A percentile compares a stretch with the other conserved stretches of the same genome.
These are phyloP conservation scores for Plagodis dolabraria DNA, from an alignment of 2,888 invertebrate species.

Conservation along the genomic window DNA sequence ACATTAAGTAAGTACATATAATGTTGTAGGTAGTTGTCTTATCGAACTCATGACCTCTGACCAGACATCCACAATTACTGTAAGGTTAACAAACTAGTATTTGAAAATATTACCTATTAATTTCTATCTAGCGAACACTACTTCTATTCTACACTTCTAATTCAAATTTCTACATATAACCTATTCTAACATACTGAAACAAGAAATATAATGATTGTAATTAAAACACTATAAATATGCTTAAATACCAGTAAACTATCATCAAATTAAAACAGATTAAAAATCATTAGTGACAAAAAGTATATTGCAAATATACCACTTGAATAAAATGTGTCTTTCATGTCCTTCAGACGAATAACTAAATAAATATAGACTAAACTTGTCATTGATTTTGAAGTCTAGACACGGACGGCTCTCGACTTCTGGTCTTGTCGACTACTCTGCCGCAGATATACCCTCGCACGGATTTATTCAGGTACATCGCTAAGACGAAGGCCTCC, in stretches of 20 bases:
- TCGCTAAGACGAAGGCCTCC: slow-evolving; percentile 85
- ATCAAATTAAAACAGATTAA: too few species aligned
- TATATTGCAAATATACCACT: too few species aligned
- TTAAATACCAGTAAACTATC: too few species aligned
- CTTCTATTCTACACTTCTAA: neutral
- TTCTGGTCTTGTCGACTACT: too few species aligned
- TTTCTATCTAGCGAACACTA: slow-evolving; percentile 26
- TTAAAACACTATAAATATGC: too few species aligned
- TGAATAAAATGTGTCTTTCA: too few species aligned
- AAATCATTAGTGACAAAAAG: too few species aligned
- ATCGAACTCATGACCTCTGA: slow-evolving; percentile 47
- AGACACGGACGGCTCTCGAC: too few species aligned
- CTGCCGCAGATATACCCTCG: too few species aligned
- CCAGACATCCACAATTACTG: slow-evolving; percentile 36
- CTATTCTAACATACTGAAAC: slow-evolving; percentile 12
- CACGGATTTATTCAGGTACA: slow-evolving; percentile 74
- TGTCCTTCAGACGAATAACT: too few species aligned
- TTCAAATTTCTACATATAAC: neutral
- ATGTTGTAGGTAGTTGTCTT: slow-evolving; percentile 31
- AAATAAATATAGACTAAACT: too few species aligned
- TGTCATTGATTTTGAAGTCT: too few species aligned
- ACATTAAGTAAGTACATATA: slow-evolving; percentile 39
- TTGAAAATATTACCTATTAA: slow-evolving; percentile 18
- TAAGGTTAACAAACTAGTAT: slow-evolving; percentile 36
- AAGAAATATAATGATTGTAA: neutral